Base-by-base conservation (phyloP, 2,797 vertebrate genomes). In the Gallinago solitaria region DNA sequence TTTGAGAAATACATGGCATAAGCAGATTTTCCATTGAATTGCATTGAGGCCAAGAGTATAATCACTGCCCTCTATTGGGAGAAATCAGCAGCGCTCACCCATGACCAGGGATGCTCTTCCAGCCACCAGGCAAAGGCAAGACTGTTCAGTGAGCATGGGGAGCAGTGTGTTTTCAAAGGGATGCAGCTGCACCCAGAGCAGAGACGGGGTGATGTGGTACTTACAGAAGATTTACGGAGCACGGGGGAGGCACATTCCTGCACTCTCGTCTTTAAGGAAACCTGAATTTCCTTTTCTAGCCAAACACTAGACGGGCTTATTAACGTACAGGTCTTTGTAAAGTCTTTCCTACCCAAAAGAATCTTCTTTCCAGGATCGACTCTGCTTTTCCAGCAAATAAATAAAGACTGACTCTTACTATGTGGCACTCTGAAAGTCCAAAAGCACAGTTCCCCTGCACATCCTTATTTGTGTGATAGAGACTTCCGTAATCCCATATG, bases 211-310 rank as follows among this genome's bases (percentile, higher is more conserved):
- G 25, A 76, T 5, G 27, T 1, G 43, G 6, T 32, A 54, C 28
- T 67, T 83, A 45, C 48, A 64, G 28, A 69, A 64, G 84, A 30
- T 12, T 54, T 56, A 12, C 28, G 8, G 19, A 78, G 64, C 12
- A 28, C 3, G 9, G 24, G 5, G 0, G 0, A 54, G 12, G 30
- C 47, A 67, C 15, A 35, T 12, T 69, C 23, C 32, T 28, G 6
- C 15, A 5, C 15, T 68, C 37, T 59, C 2, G 53, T 28, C 60
- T 80, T 17, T 25, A 83, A 51, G 17, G 28, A 81, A 78, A 81
- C 8, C 13, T 63, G 18, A 51, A 64, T 45, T 77, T 64, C 19
- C 33, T 71, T 91, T 65, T 71, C 33, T 57, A 87, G 21, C 12
- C 4, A 3, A 89, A 68, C 2, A 6, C 39, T 32, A 61, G 53